Percentiles rank a stretch among this genome's conserved stretches.
phyloP scores from a whole-genome alignment of 2,888 invertebrate species.

The Lithophane semibrunnea region DNA sequence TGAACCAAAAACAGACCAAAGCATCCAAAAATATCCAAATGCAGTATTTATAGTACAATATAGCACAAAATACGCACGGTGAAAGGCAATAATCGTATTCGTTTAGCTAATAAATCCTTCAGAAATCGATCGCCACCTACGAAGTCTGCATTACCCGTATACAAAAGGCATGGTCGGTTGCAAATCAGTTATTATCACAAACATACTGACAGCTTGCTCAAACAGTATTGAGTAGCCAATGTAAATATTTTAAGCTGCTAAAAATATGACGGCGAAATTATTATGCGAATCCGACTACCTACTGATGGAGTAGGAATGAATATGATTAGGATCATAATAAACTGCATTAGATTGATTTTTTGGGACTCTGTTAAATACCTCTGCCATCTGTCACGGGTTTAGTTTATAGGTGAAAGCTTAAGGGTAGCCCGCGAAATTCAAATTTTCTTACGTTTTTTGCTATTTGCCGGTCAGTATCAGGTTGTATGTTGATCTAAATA shows the following conservation, averaged over 20 bases:
- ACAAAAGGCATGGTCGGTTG: constrained; percentile 39
- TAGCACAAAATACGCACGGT: constrained; percentile 1
- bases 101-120: constrained; percentile 53
- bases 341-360: background rate
- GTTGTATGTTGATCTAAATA: too few species aligned
- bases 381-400: background rate
- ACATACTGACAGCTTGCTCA: constrained; percentile 51
- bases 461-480: too few species aligned
- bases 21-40: constrained; percentile 21
- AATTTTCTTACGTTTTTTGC: too few species aligned
- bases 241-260: constrained; percentile 53
- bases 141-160: constrained; percentile 22
- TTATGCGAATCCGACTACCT: background rate
- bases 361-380: too few species aligned
- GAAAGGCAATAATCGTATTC: constrained; percentile 22
- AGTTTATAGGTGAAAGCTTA: too few species aligned
- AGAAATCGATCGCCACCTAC: constrained; percentile 51
- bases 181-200: constrained; percentile 57
- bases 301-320: background rate
- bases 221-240: constrained; percentile 42
- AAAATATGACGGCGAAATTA: constrained; percentile 38
- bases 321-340: background rate
- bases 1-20: constrained; percentile 11
- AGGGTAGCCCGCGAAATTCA: too few species aligned
- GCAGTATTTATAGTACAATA: constrained; percentile 31